Conservation (phyloP, 2,113 vertebrate species). For the Melanocharis versteri region DNA sequence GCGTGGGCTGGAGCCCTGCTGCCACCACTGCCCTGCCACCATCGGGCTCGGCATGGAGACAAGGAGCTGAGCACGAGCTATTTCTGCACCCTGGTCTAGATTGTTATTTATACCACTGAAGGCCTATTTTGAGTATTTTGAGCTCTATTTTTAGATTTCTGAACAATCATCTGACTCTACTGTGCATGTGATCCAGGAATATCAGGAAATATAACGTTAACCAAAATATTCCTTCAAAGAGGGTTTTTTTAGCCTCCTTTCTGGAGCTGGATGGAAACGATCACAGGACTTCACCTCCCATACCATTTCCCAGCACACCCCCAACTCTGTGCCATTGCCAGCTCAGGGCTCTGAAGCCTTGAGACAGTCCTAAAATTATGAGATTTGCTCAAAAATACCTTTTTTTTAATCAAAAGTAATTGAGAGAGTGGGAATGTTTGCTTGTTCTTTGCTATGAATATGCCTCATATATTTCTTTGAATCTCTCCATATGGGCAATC, state of each 20-base stretch:
- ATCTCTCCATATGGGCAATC: neutral
- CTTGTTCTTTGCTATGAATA: neutral
- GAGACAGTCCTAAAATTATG: neutral
- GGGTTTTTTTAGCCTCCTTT: neutral
- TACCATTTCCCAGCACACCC: neutral
- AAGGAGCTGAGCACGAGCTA: accelerated
- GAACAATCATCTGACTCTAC: neutral
- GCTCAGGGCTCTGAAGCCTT: neutral
- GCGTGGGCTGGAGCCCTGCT: accelerated
- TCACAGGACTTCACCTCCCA: neutral
- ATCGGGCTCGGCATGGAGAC: accelerated
- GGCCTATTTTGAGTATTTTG: neutral
- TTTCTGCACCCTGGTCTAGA: neutral
- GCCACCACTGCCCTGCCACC: neutral
- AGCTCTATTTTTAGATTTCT: conserved; percentile 23
- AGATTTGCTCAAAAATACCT: neutral
- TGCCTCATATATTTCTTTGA: neutral
- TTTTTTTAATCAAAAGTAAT: conserved; percentile 15
- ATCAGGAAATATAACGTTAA: neutral
- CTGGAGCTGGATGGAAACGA: neutral
- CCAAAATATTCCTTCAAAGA: conserved; percentile 17
- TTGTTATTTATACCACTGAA: neutral
- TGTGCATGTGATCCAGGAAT: neutral
- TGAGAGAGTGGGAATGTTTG: neutral
- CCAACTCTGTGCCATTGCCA: neutral